Evolutionary conservation across 2,113 vertebrate genomes (phyloP).

Genomic region (Oryzias woworae): DNA sequence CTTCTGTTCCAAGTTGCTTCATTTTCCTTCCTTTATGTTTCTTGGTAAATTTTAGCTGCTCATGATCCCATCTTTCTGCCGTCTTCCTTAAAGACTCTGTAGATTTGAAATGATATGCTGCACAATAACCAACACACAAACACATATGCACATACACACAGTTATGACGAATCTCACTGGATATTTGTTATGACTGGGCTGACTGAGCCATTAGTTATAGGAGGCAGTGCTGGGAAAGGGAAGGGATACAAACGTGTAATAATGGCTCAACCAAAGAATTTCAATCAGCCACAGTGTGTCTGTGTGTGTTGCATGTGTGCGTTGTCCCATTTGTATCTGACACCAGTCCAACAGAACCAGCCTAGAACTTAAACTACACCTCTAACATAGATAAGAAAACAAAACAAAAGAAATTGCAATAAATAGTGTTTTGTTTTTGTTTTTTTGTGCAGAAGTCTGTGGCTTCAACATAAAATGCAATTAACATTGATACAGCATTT

Average conservation of each 20-base stretch:
- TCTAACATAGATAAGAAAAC: conserved; percentile 27
- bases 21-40: conserved; percentile 7
- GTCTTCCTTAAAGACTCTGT: conserved; percentile 45
- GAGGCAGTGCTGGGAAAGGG: conserved; percentile 72
- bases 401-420: not conserved
- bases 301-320: conserved; percentile 14
- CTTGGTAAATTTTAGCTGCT: conserved; percentile 1
- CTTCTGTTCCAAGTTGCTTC: conserved; percentile 3
- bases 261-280: conserved; percentile 72
- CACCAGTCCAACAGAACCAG: conserved; percentile 52
- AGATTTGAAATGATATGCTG: conserved; percentile 34
- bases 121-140: conserved; percentile 33
- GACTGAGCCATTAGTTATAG: conserved; percentile 80
- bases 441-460: conserved; percentile 23
- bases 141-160: conserved; percentile 46
- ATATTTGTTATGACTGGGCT: conserved; percentile 81
- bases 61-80: conserved; percentile 46
- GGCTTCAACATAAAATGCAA: conserved; percentile 18
- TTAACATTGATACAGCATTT: conserved; percentile 28
- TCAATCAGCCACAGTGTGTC: conserved; percentile 67
- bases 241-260: conserved; percentile 74
- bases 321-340: conserved; percentile 52
- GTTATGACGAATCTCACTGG: conserved; percentile 76
- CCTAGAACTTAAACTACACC: conserved; percentile 15
- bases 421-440: not conserved